Conservation (phyloP, 2,113 vertebrate genomes). For the Colinus virginianus region DNA sequence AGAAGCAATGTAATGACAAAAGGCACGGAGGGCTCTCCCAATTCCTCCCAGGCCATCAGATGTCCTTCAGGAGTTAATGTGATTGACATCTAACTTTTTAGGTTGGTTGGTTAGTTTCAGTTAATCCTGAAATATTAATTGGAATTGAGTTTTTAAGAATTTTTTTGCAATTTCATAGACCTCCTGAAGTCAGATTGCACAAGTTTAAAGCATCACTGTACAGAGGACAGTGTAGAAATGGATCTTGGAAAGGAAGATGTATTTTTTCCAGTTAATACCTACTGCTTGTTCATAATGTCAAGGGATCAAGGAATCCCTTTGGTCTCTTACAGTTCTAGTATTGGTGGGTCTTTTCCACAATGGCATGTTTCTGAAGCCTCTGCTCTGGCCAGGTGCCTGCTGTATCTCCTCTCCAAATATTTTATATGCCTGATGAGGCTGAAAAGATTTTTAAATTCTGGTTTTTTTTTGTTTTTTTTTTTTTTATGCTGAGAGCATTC, state of each 20-base stretch:
- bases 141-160: background rate
- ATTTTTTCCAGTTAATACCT: background rate
- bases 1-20: background rate
- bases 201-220: background rate
- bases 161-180: background rate
- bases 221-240: background rate
- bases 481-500: background rate
- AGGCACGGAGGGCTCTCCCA: background rate
- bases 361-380: background rate
- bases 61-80: background rate
- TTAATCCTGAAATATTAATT: background rate
- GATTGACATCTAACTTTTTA: background rate
- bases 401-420: background rate
- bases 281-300: background rate
- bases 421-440: background rate
- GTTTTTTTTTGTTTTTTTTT: no score
- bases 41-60: background rate
- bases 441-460: background rate
- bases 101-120: background rate
- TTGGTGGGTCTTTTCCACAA: background rate
- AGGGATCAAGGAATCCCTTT: background rate
- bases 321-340: background rate
- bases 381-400: background rate
- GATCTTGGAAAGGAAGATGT: background rate
- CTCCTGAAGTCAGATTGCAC: background rate